A percentile compares a stretch with the other conserved stretches of the same genome.
Evolutionary conservation across 2,113 vertebrate genomes (phyloP).

Genomic region (Phrynocephalus versicolor): DNA sequence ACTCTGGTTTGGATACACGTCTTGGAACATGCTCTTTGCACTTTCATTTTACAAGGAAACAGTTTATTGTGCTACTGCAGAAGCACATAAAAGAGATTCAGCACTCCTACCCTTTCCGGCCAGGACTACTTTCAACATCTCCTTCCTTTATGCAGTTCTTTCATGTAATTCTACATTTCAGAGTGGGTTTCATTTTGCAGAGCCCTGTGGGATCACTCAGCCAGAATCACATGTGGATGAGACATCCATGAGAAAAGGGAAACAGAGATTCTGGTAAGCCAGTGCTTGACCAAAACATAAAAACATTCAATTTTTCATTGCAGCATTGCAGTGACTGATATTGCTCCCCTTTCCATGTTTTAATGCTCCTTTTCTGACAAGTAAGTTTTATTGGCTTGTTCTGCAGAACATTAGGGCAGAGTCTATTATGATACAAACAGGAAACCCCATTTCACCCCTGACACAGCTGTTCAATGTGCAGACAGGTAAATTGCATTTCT

Average conservation of each 20-base stretch:
- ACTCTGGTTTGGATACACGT: background rate
- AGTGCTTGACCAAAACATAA: slow-evolving; percentile 11
- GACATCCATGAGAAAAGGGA: background rate
- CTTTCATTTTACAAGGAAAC: background rate
- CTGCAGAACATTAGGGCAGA: background rate
- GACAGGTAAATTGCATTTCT: slow-evolving; percentile 7
- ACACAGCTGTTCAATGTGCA: slow-evolving; percentile 5
- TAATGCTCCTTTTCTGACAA: background rate
- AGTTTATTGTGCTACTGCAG: background rate
- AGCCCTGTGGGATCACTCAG: background rate
- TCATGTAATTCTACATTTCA: background rate
- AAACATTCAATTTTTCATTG: slow-evolving; percentile 15
- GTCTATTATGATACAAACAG: background rate
- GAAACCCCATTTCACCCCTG: background rate
- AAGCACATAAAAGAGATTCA: background rate
- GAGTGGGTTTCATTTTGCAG: slow-evolving; percentile 8
- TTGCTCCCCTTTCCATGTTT: background rate
- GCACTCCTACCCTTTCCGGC: background rate
- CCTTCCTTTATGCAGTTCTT: background rate
- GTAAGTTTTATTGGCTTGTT: background rate
- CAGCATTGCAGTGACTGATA: background rate
- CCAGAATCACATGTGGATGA: slow-evolving; percentile 6
- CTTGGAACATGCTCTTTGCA: background rate
- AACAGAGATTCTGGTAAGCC: slow-evolving; percentile 3
- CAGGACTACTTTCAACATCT: background rate